Percentiles rank a stretch among this genome's conserved stretches.
phyloP scores from a whole-genome alignment of 2,113 vertebrate genomes.

The Clinocottus analis region DNA sequence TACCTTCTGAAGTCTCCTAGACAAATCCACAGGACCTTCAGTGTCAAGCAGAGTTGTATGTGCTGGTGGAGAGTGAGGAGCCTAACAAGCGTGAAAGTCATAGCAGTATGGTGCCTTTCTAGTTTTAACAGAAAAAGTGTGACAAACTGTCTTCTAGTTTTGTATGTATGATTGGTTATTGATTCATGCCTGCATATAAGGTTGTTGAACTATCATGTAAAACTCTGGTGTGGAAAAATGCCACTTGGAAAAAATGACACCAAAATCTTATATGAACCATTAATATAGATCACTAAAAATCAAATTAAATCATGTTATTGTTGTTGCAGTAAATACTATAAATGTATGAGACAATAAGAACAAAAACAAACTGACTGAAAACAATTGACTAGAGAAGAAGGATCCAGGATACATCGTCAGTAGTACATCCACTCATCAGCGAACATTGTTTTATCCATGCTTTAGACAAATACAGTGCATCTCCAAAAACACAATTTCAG shows the following conservation, averaged over 20 bases:
- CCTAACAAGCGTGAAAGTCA: not conserved
- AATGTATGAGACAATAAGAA: not conserved
- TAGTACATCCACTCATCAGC: not conserved
- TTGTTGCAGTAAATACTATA: not conserved
- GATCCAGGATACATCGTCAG: not conserved
- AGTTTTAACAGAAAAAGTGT: not conserved
- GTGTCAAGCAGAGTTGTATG: slow-evolving; percentile 44
- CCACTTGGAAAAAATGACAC: not conserved
- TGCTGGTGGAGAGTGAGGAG: slow-evolving; percentile 35
- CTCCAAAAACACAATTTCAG: slow-evolving; percentile 19
- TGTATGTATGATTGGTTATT: not conserved
- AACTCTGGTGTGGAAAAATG: not conserved
- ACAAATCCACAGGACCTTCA: slow-evolving; percentile 19
- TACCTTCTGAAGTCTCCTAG: slow-evolving; percentile 25
- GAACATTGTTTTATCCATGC: not conserved
- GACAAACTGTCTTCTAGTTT: not conserved
- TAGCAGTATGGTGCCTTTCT: not conserved
- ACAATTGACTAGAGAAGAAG: not conserved
- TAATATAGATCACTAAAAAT: not conserved
- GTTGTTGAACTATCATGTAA: not conserved
- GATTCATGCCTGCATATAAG: too few species aligned
- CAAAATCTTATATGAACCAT: not conserved
- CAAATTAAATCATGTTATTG: not conserved
- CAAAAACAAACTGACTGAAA: not conserved
- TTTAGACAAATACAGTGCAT: not conserved